Evolutionary conservation across 1,140 invertebrate genomes (phyloP).

Genomic region (Bactericera cockerelli): DNA sequence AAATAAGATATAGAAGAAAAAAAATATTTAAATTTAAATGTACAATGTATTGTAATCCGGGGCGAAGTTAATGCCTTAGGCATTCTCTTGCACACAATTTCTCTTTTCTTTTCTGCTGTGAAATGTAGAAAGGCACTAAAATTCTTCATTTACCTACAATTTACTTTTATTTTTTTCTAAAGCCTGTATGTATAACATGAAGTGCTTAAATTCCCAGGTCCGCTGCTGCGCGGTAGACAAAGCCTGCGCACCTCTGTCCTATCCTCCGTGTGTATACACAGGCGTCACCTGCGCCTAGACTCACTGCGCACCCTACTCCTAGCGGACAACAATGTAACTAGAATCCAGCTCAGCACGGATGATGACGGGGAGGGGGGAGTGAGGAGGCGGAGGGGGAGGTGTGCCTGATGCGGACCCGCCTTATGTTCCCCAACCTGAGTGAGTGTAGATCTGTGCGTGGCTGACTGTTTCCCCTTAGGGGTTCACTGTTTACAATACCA

Average conservation of each 20-base stretch:
- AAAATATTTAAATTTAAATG: too few species aligned
- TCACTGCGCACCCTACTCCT: slow-evolving; percentile 65
- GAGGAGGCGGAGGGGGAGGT: slow-evolving; percentile 24
- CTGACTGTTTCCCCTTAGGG: too few species aligned
- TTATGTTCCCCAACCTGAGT: slow-evolving; percentile 85
- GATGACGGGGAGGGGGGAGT: slow-evolving; percentile 36
- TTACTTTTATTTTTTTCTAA: too few species aligned
- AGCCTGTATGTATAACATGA: too few species aligned
- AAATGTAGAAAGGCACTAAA: too few species aligned
- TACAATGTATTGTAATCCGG: too few species aligned
- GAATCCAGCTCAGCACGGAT: slow-evolving; percentile 61
- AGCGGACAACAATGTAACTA: slow-evolving; percentile 64
- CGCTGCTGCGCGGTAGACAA: slow-evolving; percentile 22
- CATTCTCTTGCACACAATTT: too few species aligned
- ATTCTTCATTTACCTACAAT: too few species aligned
- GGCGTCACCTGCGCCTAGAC: slow-evolving; percentile 64
- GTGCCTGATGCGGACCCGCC: slow-evolving; percentile 36
- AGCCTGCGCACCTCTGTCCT: slow-evolving; percentile 55
- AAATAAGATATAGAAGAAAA: too few species aligned
- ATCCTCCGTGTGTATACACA: slow-evolving; percentile 63
- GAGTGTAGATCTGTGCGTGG: neutral
- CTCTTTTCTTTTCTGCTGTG: too few species aligned
- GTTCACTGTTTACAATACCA: too few species aligned
- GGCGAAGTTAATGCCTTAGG: too few species aligned
- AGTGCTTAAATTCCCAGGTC: neutral